These are phyloP conservation scores for Pipa parva DNA, from an alignment of 2,113 vertebrate genomes.

Conservation along the genomic window DNA sequence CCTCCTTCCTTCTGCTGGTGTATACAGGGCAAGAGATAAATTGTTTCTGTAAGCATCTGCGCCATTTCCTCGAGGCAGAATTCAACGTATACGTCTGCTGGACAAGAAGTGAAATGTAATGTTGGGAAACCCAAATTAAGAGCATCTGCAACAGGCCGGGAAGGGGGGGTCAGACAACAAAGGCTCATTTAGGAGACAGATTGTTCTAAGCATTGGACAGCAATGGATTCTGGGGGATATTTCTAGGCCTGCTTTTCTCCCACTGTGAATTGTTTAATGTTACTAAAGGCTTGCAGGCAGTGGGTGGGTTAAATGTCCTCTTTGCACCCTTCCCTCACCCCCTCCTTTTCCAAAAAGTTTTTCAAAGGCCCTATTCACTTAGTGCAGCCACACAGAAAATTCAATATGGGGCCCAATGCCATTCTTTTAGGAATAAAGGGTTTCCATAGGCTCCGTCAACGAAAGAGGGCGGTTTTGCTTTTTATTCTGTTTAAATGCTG, in stretches of 20 bases:
- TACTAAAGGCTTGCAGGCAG: not conserved
- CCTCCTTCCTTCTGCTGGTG: no score
- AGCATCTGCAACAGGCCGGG: no score
- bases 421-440: not conserved
- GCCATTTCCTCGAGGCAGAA: no score
- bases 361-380: slow-evolving; percentile 62
- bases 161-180: not conserved
- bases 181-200: not conserved
- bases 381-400: slow-evolving; percentile 68
- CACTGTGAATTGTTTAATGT: not conserved
- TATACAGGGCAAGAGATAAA: no score
- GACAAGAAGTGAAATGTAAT: no score
- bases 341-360: slow-evolving; percentile 50
- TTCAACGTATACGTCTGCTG: no score
- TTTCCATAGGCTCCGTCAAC: slow-evolving; percentile 44
- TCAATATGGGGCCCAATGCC: slow-evolving; percentile 54
- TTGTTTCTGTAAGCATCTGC: no score
- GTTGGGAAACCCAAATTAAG: not conserved
- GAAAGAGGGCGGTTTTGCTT: slow-evolving; percentile 43
- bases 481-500: slow-evolving; percentile 6
- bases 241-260: not conserved
- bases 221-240: not conserved
- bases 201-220: not conserved
- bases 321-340: slow-evolving; percentile 52
- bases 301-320: slow-evolving; percentile 39